A percentile compares a stretch with the other conserved stretches of the same genome.
Conservation (phyloP, 1,140 invertebrate genomes). For the Drosophila grimshawi region DNA sequence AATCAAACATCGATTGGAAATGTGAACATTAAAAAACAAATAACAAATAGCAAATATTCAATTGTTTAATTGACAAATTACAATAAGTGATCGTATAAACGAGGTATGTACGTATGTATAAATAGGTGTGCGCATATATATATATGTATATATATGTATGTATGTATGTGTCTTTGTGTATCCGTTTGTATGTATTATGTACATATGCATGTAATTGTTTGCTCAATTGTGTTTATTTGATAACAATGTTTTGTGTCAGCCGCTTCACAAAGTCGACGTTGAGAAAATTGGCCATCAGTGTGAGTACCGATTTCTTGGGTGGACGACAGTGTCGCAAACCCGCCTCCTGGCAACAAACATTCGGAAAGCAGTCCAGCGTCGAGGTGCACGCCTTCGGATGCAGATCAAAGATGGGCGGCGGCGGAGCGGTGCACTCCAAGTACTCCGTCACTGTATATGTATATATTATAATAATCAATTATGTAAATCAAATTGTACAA, state of each 20-base stretch:
- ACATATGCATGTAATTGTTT: conserved; percentile 20
- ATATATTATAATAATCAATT: background rate
- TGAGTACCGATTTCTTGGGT: conserved; percentile 88
- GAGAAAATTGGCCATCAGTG: conserved; percentile 87
- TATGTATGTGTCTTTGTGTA: background rate
- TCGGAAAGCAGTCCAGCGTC: conserved; percentile 90
- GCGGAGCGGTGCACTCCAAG: conserved; percentile 89
- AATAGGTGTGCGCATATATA: conserved; percentile 7
- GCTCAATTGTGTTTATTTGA: conserved; percentile 62
- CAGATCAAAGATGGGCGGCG: conserved; percentile 87
- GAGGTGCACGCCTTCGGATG: conserved; percentile 88
- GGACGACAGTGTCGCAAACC: conserved; percentile 89
- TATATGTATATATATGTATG: conserved; percentile 14
- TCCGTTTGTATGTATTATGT: conserved; percentile 3
- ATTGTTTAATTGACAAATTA: background rate
- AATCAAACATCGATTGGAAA: background rate
- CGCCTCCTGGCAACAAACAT: conserved; percentile 90
- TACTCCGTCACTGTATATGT: conserved; percentile 86
- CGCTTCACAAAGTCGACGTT: conserved; percentile 82
- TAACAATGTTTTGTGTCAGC: conserved; percentile 81
- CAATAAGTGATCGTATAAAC: conserved; percentile 23
- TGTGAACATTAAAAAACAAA: background rate
- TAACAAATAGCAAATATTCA: conserved; percentile 4
- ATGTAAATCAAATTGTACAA: background rate
- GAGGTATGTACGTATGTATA: conserved; percentile 13